Evolutionary conservation across 2,797 vertebrate species (phyloP), one percentile per base, ranked within the genome.

Genomic region (Poecilia picta): DNA sequence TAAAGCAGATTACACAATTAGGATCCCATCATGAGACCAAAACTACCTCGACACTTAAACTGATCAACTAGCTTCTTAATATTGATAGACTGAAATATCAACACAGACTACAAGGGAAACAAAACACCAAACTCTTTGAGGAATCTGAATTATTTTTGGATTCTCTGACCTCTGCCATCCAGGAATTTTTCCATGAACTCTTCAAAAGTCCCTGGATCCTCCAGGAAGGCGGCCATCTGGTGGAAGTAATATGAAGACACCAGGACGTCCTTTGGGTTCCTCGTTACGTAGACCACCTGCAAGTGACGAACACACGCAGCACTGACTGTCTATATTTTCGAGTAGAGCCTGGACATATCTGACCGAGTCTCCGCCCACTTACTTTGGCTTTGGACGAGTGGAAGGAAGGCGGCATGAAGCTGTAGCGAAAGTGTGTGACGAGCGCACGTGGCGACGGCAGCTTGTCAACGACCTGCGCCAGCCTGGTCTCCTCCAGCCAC

Each of bases 161-260:
- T 41, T n/a, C 0, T 77, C 92, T 93, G 81, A 96, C 96, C 93
- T 88, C 83, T 91, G 71, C 94, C 96, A 11, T 85, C 55, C 10
- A 94, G 81, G 74, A 97, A 97, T 66, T 81, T 90, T n/a, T 92
- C 90, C 0, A 95, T 79, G 71, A 97, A 97, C 82, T 97, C 95
- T 57, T 96, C 95, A 11, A 97, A 96, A 0, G 93, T 96, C 53
- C 96, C 96, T 0, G 97, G 97, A 80, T 96, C 95, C 57, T 96
- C 95, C 16, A 97, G 90, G 68, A 97, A 97, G 64, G 18, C 31
- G 0, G 97, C 96, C 81, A 97, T 97, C 86, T 95, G 91, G 74
- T 96, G 96, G 88, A 96, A 97, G 87, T 96, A 93, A 79, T 95
- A 97, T 10, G 97, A 96, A 1, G 97, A 98, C 55, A 97, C 97